Base-by-base conservation (phyloP, 2,113 vertebrate species). In the Micromys minutus region DNA sequence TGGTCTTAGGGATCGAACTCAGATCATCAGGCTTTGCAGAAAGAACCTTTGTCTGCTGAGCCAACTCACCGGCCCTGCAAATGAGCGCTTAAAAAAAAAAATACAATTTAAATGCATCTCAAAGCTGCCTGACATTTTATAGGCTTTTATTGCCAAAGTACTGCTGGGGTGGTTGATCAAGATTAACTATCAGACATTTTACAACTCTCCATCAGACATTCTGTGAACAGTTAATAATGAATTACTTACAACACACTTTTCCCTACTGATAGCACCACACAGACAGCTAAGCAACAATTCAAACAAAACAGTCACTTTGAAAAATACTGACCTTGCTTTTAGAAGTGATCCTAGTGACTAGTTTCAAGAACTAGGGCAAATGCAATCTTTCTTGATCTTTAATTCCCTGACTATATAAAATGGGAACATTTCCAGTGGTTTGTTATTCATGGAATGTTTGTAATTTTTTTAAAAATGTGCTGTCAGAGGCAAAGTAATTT, bases 41-140 rank as follows among this genome's bases (percentile, higher is more conserved):
- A 80, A 80, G 47, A 57, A 55, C 5, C 34, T 80, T 57, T 24
- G 19, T 21, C 50, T n/a, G 52, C 21, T 80, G 52, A 36, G 77
- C 52, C 77, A 57, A 57, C 50, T 55, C 8, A n/a, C 31, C 19
- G 5, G 19, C 2, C 34, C 50, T 79, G 22, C 4, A 80, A 55
- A 50, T 80, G 17, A 80, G 50, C 34, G 19, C 77, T 79, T 79
- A 26, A 79, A 77, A n/a, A 81, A n/a, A n/a, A n/a, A n/a, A n/a
- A n/a, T 81, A 57, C 13, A 84, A 63, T 29, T 93, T 29, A 85
- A 87, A 76, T 61, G 8, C 5, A 42, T 24, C 45, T 93, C 81
- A 86, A 94, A 87, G 21, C 34, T 50, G 29, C 63, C 7, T 79
- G 59, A 89, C 50, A 65, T 86, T 95, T 95, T 90, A 19, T 81